Percentiles rank a stretch among this genome's conserved stretches.
These are phyloP conservation scores for Acyrthosiphon pisum DNA, from an alignment of 1,140 invertebrate species.

Conservation along the genomic window DNA sequence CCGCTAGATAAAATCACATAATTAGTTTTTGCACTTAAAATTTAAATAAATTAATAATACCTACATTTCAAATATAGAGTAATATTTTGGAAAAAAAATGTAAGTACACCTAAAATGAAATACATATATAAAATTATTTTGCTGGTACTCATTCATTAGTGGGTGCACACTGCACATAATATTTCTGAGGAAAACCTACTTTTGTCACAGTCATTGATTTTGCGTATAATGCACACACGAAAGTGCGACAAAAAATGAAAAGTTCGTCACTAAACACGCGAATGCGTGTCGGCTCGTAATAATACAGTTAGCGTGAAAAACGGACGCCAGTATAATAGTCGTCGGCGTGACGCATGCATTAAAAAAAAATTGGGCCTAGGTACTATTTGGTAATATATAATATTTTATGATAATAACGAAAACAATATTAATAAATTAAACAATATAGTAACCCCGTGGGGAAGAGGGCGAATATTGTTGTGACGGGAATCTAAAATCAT, in stretches of 20 bases:
- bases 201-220: not conserved
- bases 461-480: not conserved
- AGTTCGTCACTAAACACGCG: not conserved
- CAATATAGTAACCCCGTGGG: not conserved
- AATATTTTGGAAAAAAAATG: too few relatives aligned
- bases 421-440: constrained; percentile 20
- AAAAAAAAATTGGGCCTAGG: not conserved
- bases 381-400: not conserved
- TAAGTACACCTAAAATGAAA: too few relatives aligned
- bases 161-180: not conserved
- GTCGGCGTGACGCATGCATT: not conserved
- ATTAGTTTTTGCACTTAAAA: too few relatives aligned
- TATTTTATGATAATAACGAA: not conserved
- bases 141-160: not conserved
- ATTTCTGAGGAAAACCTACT: not conserved
- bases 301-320: not conserved
- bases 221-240: not conserved
- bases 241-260: not conserved
- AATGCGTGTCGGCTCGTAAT: not conserved
- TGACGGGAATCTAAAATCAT: not conserved
- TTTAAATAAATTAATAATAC: too few relatives aligned
- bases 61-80: too few relatives aligned
- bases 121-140: too few relatives aligned
- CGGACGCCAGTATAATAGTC: too few relatives aligned
- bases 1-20: too few relatives aligned